phyloP scores from a whole-genome alignment of 2,888 invertebrate species.

The Amblyteles armatorius region DNA sequence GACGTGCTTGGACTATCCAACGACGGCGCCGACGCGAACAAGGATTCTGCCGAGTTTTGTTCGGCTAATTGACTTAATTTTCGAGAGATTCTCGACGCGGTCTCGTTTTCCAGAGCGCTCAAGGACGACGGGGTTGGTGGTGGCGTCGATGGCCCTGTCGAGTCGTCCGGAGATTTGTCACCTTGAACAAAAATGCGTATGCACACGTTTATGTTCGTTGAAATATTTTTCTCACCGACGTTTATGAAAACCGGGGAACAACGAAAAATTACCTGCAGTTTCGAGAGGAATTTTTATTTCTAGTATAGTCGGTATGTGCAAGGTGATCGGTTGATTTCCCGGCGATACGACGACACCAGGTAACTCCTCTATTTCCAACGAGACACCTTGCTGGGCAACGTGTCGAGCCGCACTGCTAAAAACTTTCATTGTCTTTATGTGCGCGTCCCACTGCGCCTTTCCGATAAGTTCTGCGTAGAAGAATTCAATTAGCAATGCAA shows the following conservation, averaged over 20 bases:
- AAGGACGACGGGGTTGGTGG: slow-evolving; percentile 77
- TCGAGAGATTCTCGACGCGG: slow-evolving; percentile 53
- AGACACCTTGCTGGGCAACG: slow-evolving; percentile 74
- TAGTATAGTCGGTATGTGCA: slow-evolving; percentile 75
- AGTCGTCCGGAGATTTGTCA: slow-evolving; percentile 50
- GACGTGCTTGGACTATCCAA: slow-evolving; percentile 24
- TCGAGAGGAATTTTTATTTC: slow-evolving; percentile 71
- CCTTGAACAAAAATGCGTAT: slow-evolving; percentile 41
- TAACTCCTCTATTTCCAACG: slow-evolving; percentile 76
- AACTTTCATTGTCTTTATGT: slow-evolving; percentile 78
- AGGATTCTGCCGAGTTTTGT: slow-evolving; percentile 20
- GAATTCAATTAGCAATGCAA: slow-evolving; percentile 1
- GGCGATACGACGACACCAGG: slow-evolving; percentile 78
- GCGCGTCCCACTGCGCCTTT: slow-evolving; percentile 81
- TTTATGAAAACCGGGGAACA: neutral
- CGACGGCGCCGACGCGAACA: slow-evolving; percentile 5
- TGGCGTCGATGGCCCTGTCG: slow-evolving; percentile 75
- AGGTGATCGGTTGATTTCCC: slow-evolving; percentile 73
- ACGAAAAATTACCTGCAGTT: slow-evolving; percentile 36
- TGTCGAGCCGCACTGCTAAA: slow-evolving; percentile 78
- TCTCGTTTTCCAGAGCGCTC: slow-evolving; percentile 68
- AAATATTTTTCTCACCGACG: neutral
- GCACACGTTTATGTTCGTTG: no score
- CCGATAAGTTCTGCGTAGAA: slow-evolving; percentile 76
- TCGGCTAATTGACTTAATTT: slow-evolving; percentile 47